Base-by-base conservation (phyloP, 2,888 invertebrate genomes). In the Pammene fasciana region DNA sequence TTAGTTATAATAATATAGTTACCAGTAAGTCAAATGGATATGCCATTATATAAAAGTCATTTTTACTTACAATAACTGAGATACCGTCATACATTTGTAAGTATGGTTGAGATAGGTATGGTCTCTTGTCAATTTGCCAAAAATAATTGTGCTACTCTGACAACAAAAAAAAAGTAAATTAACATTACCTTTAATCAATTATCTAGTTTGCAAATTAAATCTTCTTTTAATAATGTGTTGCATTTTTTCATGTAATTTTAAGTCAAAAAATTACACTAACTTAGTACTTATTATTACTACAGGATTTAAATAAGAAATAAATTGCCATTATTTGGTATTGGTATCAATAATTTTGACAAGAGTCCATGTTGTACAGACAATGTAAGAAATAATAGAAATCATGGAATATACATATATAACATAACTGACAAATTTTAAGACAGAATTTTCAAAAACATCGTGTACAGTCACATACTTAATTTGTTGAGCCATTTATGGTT, bases 21-120 rank as follows among this genome's bases (percentile, higher is more conserved):
- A 80, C 79, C 79, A 80, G 71, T 75, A 75, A 73, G 70, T 73
- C 71, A 64, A 38, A 75, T 76, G 72, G 73, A 71, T 73, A 70
- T 68, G 64, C 62, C 61, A 68, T 71, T 67, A 52, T 67, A 36
- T 43, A 34, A 26, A 57, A 50, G 64, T 55, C 48, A 62, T 62
- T 62, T 48, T n/a, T 45, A 45, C 41, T 43, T 38, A n/a, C n/a
- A n/a, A n/a, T n/a, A 26, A 41, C 50, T 62, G 50, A 52, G 34
- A 36, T 52, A 52, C 62, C 50, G 38, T 18, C 50, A 61, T 62
- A 50, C 16, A 38, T 16, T 36, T 14, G 34, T 38, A 50, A 5
- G 48, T 60, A 36, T 48, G 50, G 36, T 48, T 48, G 18, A 18
- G 38, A 50, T 41, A 38, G 18, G 7, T 50, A 16, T 41, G 61